Percentiles rank a stretch among this genome's conserved stretches.
phyloP scores from a whole-genome alignment of 2,113 vertebrate species.

The Rhea pennata region DNA sequence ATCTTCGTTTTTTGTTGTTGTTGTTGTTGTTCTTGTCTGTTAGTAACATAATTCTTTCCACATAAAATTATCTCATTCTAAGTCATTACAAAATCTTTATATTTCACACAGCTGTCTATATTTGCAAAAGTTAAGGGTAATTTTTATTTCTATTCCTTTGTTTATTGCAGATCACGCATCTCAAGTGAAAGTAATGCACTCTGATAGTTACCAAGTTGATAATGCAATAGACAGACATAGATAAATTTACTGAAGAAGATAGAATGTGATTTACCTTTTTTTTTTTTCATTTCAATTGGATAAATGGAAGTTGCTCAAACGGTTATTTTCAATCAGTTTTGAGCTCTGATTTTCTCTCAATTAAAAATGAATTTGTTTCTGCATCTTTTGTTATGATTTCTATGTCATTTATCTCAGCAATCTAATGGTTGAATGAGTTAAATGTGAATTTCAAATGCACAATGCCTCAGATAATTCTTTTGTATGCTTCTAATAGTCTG shows the following conservation, averaged over 20 bases:
- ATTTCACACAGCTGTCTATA: not conserved
- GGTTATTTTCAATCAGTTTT: constrained; percentile 34
- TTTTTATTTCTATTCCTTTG: not conserved
- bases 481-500: not conserved
- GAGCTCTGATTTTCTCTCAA: constrained; percentile 21
- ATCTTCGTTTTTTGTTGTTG: not conserved
- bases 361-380: constrained; percentile 47
- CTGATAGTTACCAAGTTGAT: not conserved
- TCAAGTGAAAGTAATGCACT: not conserved
- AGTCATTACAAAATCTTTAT: not conserved
- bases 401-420: constrained; percentile 22
- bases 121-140: not conserved
- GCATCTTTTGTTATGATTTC: constrained; percentile 23
- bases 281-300: constrained; percentile 5
- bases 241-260: not conserved
- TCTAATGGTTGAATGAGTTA: constrained; percentile 39
- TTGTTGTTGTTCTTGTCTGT: not conserved
- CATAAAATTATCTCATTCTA: not conserved
- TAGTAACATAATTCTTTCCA: not conserved
- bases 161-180: not conserved
- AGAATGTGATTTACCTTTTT: not conserved
- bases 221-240: not conserved
- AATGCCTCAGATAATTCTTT: constrained; percentile 38
- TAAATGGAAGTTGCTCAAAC: constrained; percentile 18
- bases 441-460: constrained; percentile 32